Base-by-base conservation (phyloP, 2,113 vertebrate species). In the Atrichornis clamosus region DNA sequence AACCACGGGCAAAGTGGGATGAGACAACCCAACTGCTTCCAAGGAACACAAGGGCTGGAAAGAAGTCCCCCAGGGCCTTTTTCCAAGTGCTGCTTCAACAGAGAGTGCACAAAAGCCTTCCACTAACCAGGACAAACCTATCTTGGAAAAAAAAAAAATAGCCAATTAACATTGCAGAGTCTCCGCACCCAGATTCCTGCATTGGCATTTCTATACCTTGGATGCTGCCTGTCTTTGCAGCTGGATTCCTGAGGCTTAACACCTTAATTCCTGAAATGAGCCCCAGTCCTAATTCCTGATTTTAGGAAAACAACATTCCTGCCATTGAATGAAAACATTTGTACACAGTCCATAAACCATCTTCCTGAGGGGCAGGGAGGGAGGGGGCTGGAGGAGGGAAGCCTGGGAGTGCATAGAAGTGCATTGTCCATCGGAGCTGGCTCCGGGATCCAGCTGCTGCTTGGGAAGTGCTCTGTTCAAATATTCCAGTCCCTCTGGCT, bases 291-390 rank as follows among this genome's bases (percentile, higher is more conserved):
- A 92, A 96, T 95, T 95, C 95, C 85, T 9, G 68, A 93, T 95
- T 97, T 97, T 96, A 97, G 96, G 96, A 97, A 98, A 98, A 98
- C 93, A 97, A 97, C 96, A 93, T 97, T 97, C 91, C 95, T 97
- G 63, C 97, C 96, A 85, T 82, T 95, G 88, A 95, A 95, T 93
- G 94, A 96, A 97, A 96, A 97, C 95, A 86, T 95, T 95, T 95
- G 82, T 78, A 95, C 96, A 94, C 97, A 98, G 96, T 97, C 87
- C 97, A 97, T 98, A 97, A 98, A 98, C 97, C 95, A 97, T 98
- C 96, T 96, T 95, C 96, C 94, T 90, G 78, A 90, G 89, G 89
- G 88, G 35, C 10, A 83, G 91, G 75, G 75, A 80, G 55, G 50
- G 59, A 72, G 69, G 65, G 56, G 88, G 58, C 79, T 96, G 83